Percentiles rank a stretch among this genome's conserved stretches.
phyloP scores from a whole-genome alignment of 1,140 invertebrate genomes.

The Anoplolepis gracilipes region DNA sequence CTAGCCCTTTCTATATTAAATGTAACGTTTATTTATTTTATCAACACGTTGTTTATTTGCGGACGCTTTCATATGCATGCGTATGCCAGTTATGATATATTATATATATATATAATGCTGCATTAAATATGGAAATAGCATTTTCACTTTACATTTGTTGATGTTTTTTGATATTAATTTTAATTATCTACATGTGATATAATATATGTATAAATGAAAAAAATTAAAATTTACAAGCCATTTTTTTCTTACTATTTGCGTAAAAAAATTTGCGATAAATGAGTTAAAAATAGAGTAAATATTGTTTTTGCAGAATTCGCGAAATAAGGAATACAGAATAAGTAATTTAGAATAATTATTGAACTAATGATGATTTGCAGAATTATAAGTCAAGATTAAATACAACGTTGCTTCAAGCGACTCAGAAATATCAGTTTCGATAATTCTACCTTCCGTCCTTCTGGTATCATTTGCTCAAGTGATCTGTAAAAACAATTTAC shows the following conservation, averaged over 20 bases:
- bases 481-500: slow-evolving; percentile 24
- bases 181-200: not conserved
- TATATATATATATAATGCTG: no score
- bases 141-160: slow-evolving; percentile 33
- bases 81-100: not conserved
- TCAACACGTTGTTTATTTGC: slow-evolving; percentile 46
- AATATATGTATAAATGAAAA: not conserved
- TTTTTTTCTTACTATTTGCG: not conserved
- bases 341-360: not conserved
- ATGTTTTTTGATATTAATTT: not conserved
- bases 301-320: not conserved
- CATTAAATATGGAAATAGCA: slow-evolving; percentile 35
- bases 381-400: not conserved
- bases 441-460: not conserved
- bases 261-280: not conserved
- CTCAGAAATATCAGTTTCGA: not conserved
- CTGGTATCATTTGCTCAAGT: slow-evolving; percentile 31
- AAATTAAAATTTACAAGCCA: not conserved
- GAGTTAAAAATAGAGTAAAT: not conserved
- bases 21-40: slow-evolving; percentile 53
- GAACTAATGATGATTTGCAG: not conserved
- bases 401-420: not conserved
- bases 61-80: not conserved
- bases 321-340: slow-evolving; percentile 28
- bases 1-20: slow-evolving; percentile 33